These are phyloP conservation scores for Prietella phreatophila DNA, from an alignment of 2,113 vertebrate species.

Conservation along the genomic window DNA sequence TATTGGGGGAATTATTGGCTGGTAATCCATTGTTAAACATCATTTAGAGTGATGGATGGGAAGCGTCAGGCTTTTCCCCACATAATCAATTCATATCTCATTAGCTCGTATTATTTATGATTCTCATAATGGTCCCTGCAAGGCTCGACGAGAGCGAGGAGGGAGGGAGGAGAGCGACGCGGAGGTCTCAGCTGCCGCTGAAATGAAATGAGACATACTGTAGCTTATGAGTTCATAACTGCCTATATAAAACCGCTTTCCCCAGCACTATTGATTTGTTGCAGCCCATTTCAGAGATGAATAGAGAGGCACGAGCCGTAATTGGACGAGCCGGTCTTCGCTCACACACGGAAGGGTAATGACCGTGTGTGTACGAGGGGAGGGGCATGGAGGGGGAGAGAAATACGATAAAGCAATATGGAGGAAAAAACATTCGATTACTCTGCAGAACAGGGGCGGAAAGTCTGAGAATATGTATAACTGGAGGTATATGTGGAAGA, in stretches of 20 bases:
- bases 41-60: constrained; percentile 94
- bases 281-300: constrained; percentile 76
- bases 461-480: constrained; percentile 61
- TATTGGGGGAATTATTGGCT: constrained; percentile 90
- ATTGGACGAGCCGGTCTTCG: constrained; percentile 54
- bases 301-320: constrained; percentile 69
- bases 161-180: constrained; percentile 58
- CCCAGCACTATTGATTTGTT: constrained; percentile 84
- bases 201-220: constrained; percentile 98
- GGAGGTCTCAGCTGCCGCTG: constrained; percentile 85
- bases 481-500: constrained; percentile 41
- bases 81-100: constrained; percentile 96
- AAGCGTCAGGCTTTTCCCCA: constrained; percentile 84
- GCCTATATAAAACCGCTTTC: constrained; percentile 92
- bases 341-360: constrained; percentile 59
- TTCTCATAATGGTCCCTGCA: constrained; percentile 85
- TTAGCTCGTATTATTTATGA: constrained; percentile 96
- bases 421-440: constrained; percentile 36
- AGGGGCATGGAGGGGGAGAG: constrained; percentile 44
- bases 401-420: constrained; percentile 68
- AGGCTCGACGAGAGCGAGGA: constrained; percentile 68
- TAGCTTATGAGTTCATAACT: constrained; percentile 99
- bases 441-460: constrained; percentile 48
- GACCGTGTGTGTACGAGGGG: constrained; percentile 38
- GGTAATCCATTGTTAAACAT: constrained; percentile 95